Evolutionary conservation across 2,113 vertebrate genomes (phyloP).

Genomic region (Ia io): DNA sequence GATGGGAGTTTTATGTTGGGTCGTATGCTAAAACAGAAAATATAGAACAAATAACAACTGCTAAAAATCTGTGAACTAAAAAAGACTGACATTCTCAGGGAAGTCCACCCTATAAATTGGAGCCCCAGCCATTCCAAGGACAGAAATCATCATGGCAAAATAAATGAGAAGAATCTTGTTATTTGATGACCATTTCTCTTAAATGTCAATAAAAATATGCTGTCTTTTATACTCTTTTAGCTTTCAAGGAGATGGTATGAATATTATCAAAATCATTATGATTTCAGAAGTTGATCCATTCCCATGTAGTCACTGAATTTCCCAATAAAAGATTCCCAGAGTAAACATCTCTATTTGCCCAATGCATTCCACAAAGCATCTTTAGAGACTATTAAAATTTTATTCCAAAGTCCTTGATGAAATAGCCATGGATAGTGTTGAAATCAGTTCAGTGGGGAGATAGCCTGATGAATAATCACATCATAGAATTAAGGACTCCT

Average conservation of each 20-base stretch:
- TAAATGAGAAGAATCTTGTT: neutral
- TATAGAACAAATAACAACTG: neutral
- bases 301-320: constrained; percentile 48
- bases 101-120: neutral
- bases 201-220: neutral
- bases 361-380: constrained; percentile 48
- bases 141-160: neutral
- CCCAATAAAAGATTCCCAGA: constrained; percentile 25
- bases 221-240: neutral
- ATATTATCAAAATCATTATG: constrained; percentile 20
- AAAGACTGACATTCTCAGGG: neutral
- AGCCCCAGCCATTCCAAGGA: neutral
- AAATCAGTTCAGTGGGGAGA: neutral
- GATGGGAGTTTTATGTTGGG: neutral
- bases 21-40: constrained; percentile 11
- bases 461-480: neutral
- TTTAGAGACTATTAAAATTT: constrained; percentile 49
- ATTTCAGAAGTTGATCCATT: constrained; percentile 27
- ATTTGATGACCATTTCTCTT: neutral
- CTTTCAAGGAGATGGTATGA: constrained; percentile 1
- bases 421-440: neutral
- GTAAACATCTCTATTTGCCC: constrained; percentile 40
- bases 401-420: constrained; percentile 29
- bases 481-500: neutral
- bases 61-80: neutral